Evolutionary conservation across 2,113 vertebrate genomes (phyloP).

Genomic region (Gallinago jamesoni): DNA sequence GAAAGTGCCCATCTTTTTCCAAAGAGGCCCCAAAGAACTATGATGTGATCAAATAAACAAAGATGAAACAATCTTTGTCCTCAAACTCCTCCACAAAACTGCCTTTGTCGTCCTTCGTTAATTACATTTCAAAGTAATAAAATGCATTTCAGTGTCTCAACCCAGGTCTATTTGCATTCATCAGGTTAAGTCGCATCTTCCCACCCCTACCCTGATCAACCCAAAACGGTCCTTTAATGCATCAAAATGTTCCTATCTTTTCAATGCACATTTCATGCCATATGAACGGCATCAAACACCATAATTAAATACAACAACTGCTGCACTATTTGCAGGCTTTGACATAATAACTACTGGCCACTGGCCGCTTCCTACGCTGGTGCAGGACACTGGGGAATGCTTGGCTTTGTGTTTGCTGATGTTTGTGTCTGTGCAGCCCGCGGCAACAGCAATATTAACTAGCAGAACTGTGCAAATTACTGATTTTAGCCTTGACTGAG

Average conservation of each 20-base stretch:
- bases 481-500: background rate
- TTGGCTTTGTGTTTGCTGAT: background rate
- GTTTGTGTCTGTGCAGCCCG: rapidly evolving
- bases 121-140: background rate
- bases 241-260: background rate
- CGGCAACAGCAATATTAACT: rapidly evolving
- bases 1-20: background rate
- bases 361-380: background rate
- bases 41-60: background rate
- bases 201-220: background rate
- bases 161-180: background rate
- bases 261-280: background rate
- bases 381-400: background rate
- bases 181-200: background rate
- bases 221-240: background rate
- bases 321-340: background rate
- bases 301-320: rapidly evolving
- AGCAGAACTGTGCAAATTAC: background rate
- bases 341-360: rapidly evolving
- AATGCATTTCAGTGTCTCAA: background rate
- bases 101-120: background rate
- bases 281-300: background rate
- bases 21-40: background rate
- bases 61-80: background rate
- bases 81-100: background rate